Conservation (phyloP, 2,888 invertebrate genomes). For the Acanthococcus lagerstroemiae region DNA sequence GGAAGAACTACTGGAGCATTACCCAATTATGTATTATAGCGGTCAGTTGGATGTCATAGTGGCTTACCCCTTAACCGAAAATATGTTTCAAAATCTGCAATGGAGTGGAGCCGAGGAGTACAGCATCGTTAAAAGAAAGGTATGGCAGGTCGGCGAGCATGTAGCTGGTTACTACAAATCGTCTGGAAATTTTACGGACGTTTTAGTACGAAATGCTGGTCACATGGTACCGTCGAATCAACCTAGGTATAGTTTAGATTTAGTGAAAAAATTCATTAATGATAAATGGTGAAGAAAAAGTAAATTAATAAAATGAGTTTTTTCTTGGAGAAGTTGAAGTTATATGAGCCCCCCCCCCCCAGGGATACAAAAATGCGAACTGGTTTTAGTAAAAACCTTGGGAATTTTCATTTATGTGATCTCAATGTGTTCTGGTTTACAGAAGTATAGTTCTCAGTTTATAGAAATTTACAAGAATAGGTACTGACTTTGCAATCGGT, state of each 20-base stretch:
- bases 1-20: constrained; percentile 52
- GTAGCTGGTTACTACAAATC: constrained; percentile 66
- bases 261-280: not conserved
- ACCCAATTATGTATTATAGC: constrained; percentile 68
- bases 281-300: too few species aligned
- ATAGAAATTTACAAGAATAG: too few species aligned
- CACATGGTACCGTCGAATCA: constrained; percentile 62
- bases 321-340: too few species aligned
- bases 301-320: too few species aligned
- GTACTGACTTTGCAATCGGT: too few species aligned
- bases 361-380: too few species aligned
- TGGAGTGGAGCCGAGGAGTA: constrained; percentile 58
- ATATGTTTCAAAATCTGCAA: constrained; percentile 43
- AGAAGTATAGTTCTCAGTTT: too few species aligned
- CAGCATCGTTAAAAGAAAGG: constrained; percentile 48
- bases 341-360: too few species aligned
- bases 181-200: constrained; percentile 60
- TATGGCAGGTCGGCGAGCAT: constrained; percentile 54
- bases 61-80: constrained; percentile 63
- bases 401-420: too few species aligned
- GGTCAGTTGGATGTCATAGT: constrained; percentile 90
- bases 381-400: too few species aligned
- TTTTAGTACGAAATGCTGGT: constrained; percentile 65
- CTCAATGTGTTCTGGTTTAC: too few species aligned
- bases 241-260: not conserved